These are phyloP conservation scores for Antheraea assamensis DNA, from an alignment of 2,888 invertebrate species.

Conservation along the genomic window DNA sequence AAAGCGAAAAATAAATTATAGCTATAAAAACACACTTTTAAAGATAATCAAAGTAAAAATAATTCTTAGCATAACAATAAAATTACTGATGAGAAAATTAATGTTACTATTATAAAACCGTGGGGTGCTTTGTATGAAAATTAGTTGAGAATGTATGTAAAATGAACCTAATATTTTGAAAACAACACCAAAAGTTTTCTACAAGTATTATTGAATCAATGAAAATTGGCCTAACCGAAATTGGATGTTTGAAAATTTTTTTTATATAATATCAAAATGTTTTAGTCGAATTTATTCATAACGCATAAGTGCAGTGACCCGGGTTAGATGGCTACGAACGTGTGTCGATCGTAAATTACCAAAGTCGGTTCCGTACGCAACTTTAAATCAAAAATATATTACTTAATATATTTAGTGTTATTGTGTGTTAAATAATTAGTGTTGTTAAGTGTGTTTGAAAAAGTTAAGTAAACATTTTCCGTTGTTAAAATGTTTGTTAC, in stretches of 20 bases:
- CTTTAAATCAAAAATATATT: background rate
- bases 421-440: background rate
- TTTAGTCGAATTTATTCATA: background rate
- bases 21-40: no score
- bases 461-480: background rate
- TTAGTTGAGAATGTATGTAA: background rate
- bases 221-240: background rate
- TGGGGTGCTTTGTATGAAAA: no score
- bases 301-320: slow-evolving; percentile 5
- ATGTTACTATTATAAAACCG: no score
- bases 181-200: background rate
- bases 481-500: background rate
- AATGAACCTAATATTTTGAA: background rate
- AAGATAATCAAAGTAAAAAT: no score
- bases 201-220: background rate
- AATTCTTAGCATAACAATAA: no score
- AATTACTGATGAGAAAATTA: no score
- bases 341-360: background rate
- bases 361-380: background rate
- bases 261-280: background rate
- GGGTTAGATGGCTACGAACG: background rate
- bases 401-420: background rate
- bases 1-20: no score
- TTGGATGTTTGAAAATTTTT: background rate
- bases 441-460: background rate